These are phyloP conservation scores for Plebejus melissa DNA, from an alignment of 2,888 invertebrate genomes.

Conservation along the genomic window DNA sequence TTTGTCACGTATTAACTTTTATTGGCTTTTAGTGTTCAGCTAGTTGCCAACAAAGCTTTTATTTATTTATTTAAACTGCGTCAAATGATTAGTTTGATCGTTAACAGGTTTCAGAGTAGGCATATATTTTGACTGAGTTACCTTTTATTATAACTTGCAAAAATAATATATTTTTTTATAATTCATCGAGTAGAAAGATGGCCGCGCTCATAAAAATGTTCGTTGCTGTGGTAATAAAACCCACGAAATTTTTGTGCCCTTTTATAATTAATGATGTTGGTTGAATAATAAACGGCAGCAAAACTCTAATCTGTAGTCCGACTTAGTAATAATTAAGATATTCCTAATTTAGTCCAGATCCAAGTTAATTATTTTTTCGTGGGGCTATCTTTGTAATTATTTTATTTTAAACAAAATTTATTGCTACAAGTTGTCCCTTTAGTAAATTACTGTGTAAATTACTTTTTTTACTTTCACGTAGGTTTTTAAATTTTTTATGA, in stretches of 20 bases:
- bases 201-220: conserved; percentile 4
- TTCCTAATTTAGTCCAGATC: conserved; percentile 11
- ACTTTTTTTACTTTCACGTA: background rate
- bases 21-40: background rate
- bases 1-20: background rate
- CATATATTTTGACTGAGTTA: background rate
- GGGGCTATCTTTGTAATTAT: background rate
- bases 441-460: background rate
- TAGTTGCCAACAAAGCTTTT: background rate
- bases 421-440: background rate
- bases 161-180: conserved; percentile 7
- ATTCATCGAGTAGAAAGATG: background rate
- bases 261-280: conserved; percentile 10
- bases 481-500: too few species aligned
- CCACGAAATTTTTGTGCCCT: conserved; percentile 3
- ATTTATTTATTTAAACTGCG: background rate
- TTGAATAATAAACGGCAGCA: conserved; percentile 2
- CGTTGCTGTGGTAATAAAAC: conserved; percentile 16
- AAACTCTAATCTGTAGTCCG: conserved; percentile 10
- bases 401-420: conserved; percentile 1
- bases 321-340: conserved; percentile 18
- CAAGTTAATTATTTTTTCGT: background rate
- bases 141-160: background rate
- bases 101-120: background rate
- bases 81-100: background rate